These are phyloP conservation scores for Zaprionus davidi DNA, from an alignment of 1,140 invertebrate species.

Conservation along the genomic window DNA sequence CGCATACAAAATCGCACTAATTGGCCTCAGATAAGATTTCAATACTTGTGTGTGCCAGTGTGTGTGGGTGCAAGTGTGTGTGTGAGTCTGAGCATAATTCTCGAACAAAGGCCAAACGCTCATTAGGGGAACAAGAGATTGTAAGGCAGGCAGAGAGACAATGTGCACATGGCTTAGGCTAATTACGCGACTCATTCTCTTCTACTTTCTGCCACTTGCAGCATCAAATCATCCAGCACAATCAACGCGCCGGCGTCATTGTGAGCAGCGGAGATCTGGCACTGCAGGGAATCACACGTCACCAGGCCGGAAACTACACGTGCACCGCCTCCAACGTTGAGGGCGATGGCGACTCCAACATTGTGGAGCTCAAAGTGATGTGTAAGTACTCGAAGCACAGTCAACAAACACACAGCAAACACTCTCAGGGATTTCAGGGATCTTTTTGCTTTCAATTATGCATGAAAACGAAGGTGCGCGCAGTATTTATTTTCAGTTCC, in stretches of 20 bases:
- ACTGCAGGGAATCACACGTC: slow-evolving; percentile 90
- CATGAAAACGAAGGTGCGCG: not conserved
- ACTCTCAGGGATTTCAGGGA: not conserved
- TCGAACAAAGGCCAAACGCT: slow-evolving; percentile 23
- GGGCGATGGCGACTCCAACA: slow-evolving; percentile 93
- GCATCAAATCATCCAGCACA: slow-evolving; percentile 92
- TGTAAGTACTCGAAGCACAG: slow-evolving; percentile 89
- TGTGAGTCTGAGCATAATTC: not conserved
- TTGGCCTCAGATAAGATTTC: slow-evolving; percentile 17
- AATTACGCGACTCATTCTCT: slow-evolving; percentile 28
- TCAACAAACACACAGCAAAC: not conserved
- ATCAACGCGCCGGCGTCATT: slow-evolving; percentile 92
- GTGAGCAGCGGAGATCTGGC: slow-evolving; percentile 92
- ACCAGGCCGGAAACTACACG: slow-evolving; percentile 93
- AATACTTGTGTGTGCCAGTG: not conserved
- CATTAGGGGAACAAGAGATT: slow-evolving; percentile 17
- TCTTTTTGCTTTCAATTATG: slow-evolving; percentile 21
- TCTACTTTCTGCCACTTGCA: slow-evolving; percentile 84
- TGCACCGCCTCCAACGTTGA: slow-evolving; percentile 95
- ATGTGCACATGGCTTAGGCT: slow-evolving; percentile 1
- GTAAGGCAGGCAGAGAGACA: not conserved
- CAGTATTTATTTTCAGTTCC: slow-evolving; percentile 30
- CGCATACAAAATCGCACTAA: slow-evolving; percentile 26
- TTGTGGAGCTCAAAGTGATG: slow-evolving; percentile 92
- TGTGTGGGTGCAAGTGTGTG: slow-evolving; percentile 3